phyloP scores from a whole-genome alignment of 2,888 invertebrate species.

The Caenorhabditis doughertyi region DNA sequence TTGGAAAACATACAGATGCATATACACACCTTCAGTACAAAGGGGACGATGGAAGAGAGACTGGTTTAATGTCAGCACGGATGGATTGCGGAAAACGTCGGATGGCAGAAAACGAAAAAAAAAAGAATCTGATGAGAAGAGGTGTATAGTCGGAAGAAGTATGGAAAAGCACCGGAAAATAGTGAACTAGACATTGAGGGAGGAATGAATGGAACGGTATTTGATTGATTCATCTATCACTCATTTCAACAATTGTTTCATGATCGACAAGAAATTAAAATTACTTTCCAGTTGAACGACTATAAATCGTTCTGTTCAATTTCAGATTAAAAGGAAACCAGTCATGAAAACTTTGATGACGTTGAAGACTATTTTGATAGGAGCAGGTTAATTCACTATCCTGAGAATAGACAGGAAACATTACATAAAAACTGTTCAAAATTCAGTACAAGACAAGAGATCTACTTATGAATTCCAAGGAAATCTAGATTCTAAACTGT shows the following conservation, averaged over 20 bases:
- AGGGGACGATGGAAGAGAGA: constrained; percentile 27
- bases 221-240: background rate
- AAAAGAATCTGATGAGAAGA: constrained; percentile 4
- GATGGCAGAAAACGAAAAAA: constrained; percentile 2
- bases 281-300: constrained; percentile 32
- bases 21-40: constrained; percentile 49
- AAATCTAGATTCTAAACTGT: background rate
- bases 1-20: constrained; percentile 37
- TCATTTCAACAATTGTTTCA: background rate
- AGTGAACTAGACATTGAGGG: constrained; percentile 17
- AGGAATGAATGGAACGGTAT: constrained; percentile 1
- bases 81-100: constrained; percentile 49
- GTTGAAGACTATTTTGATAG: background rate
- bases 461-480: background rate
- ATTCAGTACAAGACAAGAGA: too few relatives aligned
- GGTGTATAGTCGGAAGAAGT: constrained; percentile 49
- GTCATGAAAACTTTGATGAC: background rate
- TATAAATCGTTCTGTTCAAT: background rate
- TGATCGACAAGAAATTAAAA: constrained; percentile 27
- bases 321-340: constrained; percentile 10
- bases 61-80: constrained; percentile 58
- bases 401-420: too few relatives aligned
- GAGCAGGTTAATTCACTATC: too few relatives aligned
- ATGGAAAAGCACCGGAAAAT: constrained; percentile 9
- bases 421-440: too few relatives aligned